Percentiles rank a stretch among this genome's conserved stretches.
phyloP scores from a whole-genome alignment of 2,797 vertebrate genomes.

The Ficedula albicollis region DNA sequence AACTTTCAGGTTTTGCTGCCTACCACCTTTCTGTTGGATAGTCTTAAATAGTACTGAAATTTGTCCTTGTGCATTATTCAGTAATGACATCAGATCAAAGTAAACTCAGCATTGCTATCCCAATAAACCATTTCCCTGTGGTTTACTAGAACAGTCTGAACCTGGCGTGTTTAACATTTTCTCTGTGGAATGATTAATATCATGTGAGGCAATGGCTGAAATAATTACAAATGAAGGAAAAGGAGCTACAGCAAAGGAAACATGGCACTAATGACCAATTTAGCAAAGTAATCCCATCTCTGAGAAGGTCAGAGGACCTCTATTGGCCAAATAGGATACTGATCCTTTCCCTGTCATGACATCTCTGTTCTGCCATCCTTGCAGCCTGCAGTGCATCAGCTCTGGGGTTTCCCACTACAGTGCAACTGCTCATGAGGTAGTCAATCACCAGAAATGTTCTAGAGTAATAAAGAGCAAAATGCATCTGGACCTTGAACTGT shows the following conservation, averaged over 20 bases:
- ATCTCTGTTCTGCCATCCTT: not conserved
- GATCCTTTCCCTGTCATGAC: not conserved
- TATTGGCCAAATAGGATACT: not conserved
- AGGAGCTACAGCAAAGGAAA: not conserved
- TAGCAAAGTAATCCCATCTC: not conserved
- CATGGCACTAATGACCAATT: not conserved
- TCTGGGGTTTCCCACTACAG: not conserved
- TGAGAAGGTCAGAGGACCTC: not conserved
- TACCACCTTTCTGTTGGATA: not conserved
- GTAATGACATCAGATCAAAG: not conserved
- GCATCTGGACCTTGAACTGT: not conserved
- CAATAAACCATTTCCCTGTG: not conserved
- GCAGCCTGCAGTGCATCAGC: not conserved
- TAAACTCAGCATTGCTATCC: not conserved
- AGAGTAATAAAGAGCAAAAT: not conserved
- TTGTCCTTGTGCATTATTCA: not conserved
- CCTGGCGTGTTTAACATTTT: not conserved
- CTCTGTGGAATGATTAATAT: not conserved
- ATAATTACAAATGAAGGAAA: not conserved
- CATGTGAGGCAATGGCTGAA: not conserved
- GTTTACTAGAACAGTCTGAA: not conserved
- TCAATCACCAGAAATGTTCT: not conserved
- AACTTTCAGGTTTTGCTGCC: not conserved
- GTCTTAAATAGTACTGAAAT: not conserved
- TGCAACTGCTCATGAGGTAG: fast-evolving